These are phyloP conservation scores for Lepidurus apus DNA, from an alignment of 1,140 invertebrate genomes.

Conservation along the genomic window DNA sequence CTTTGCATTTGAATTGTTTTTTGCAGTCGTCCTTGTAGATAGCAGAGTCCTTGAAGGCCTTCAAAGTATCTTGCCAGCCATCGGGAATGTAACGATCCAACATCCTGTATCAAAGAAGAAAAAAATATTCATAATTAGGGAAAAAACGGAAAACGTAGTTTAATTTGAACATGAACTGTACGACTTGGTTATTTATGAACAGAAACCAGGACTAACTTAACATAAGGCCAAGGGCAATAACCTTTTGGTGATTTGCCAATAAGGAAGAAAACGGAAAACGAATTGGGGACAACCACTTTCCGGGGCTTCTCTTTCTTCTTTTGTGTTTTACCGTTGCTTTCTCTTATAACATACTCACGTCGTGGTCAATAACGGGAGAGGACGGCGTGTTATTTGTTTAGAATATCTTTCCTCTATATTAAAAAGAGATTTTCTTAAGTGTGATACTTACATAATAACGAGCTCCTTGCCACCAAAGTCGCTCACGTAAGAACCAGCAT, in stretches of 20 bases:
- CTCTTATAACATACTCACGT: too few relatives aligned
- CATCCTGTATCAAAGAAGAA: slow-evolving; percentile 28
- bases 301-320: not conserved
- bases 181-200: not conserved
- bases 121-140: not conserved
- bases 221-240: slow-evolving; percentile 5
- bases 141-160: not conserved
- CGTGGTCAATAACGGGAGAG: not conserved
- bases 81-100: slow-evolving; percentile 33
- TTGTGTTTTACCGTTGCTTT: not conserved
- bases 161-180: not conserved
- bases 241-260: slow-evolving; percentile 10
- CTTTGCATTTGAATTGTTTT: slow-evolving; percentile 33
- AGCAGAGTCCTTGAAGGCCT: slow-evolving; percentile 32
- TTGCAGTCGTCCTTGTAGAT: slow-evolving; percentile 35
- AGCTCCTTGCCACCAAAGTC: slow-evolving; percentile 34
- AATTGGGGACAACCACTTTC: not conserved
- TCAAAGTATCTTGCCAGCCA: slow-evolving; percentile 32
- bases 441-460: slow-evolving; percentile 34
- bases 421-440: not conserved
- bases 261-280: not conserved
- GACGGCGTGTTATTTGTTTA: not conserved
- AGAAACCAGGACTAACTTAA: not conserved
- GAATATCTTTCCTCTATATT: too few relatives aligned
- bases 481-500: slow-evolving; percentile 33